Base-by-base conservation (phyloP, 2,113 vertebrate genomes). In the Paratilapia polleni region DNA sequence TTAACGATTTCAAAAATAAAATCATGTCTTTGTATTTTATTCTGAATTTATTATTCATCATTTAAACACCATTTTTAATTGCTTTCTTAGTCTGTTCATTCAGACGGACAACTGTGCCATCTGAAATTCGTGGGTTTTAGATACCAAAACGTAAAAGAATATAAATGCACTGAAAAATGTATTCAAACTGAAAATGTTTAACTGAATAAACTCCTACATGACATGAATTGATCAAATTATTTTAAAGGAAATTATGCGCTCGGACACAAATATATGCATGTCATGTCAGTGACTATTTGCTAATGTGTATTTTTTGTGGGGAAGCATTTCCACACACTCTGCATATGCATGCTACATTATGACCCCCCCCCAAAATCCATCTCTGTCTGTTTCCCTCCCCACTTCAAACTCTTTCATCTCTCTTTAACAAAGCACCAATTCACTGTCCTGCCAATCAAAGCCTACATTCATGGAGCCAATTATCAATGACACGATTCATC, bases 401-500 rank as follows among this genome's bases (percentile, higher is more conserved):
- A 57, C 74, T 52, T 60, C 82, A 54, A 84, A 81, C 77, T 78
- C 91, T 92, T 89, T 92, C 73, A 92, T 91, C 87, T 86, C 26
- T 81, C 26, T 57, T 77, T 59, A 90, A 93, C 92, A 93, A 93
- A 88, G 91, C 85, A 57, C 80, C 82, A 56, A 85, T 93, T 94
- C 93, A 93, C 74, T 88, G 80, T 92, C 41, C 84, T 86, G 80
- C 80, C 85, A 90, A 81, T 93, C 90, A 93, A 93, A 91, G 93
- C 92, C 81, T 28, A 89, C 92, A 93, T 92, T 94, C 89, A 94
- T 78, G 52, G 64, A 76, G 87, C 77, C 85, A 86, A 87, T 91
- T 88, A 87, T 91, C 86, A 93, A 87, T 92, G 91, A 91, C 82
- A 88, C 78, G 59, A 90, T 93, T 93, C 91, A 92, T 91, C 82